Evolutionary conservation across 1,140 invertebrate genomes (phyloP).

Genomic region (Tyrophagus putrescentiae): DNA sequence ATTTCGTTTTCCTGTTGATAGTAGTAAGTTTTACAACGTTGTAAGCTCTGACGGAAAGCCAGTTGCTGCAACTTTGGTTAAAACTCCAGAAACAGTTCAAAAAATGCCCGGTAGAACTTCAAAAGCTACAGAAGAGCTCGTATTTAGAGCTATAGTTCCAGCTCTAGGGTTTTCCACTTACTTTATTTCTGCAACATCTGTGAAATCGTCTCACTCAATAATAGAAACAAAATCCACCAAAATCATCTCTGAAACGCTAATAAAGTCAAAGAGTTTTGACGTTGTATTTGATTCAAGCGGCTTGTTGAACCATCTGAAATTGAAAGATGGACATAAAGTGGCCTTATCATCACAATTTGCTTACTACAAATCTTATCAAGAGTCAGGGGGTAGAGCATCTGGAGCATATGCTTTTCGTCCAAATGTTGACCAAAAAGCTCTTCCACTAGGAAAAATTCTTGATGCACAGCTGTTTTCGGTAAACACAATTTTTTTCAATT

Average conservation of each 20-base stretch:
- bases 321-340: conserved; percentile 17
- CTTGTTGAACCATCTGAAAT: conserved; percentile 26
- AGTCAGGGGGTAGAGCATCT: conserved; percentile 24
- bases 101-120: conserved; percentile 32
- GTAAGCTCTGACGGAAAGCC: conserved; percentile 41
- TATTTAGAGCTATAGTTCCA: conserved; percentile 33
- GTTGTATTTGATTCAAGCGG: conserved; percentile 20
- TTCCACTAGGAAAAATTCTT: conserved; percentile 1
- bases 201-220: too few relatives aligned
- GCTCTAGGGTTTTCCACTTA: conserved; percentile 37
- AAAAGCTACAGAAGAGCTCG: conserved; percentile 33
- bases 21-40: conserved; percentile 43
- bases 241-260: conserved; percentile 7
- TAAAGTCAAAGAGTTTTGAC: conserved; percentile 7
- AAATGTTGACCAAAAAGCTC: conserved; percentile 20
- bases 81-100: conserved; percentile 28
- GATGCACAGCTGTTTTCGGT: not conserved
- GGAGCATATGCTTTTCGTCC: conserved; percentile 44
- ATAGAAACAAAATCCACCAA: not conserved
- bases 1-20: conserved; percentile 52
- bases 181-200: conserved; percentile 30
- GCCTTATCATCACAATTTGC: conserved; percentile 11
- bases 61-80: conserved; percentile 32
- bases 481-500: too few relatives aligned
- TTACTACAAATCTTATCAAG: conserved; percentile 12